Base-by-base conservation (phyloP, 2,113 vertebrate species). In the Pica pica region DNA sequence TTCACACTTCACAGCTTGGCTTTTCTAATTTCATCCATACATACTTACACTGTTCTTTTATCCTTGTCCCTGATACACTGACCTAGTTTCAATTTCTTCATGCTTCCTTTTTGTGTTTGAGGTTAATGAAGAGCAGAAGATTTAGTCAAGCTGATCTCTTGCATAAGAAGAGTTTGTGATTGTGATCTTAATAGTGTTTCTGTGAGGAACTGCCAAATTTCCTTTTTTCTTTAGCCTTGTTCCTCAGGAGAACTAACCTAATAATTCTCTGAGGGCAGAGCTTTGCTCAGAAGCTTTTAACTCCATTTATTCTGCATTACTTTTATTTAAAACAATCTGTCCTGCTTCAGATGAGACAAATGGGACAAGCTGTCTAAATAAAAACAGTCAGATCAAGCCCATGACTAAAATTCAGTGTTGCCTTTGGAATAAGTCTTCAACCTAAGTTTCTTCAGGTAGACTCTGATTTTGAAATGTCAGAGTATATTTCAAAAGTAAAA, bases 81-180 rank as follows among this genome's bases (percentile, higher is more conserved):
- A 97, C 94, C 95, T 89, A 94, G 63, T 97, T 96, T 96, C 50
- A 86, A 31, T 86, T 90, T 94, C 73, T 89, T 90, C 55, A 21
- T 75, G 68, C 68, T 94, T 96, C 69, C 73, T 86, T 93, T 95
- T 70, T 94, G 73, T 78, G 64, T 92, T 93, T 83, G 80, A 95
- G 94, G 86, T 97, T 96, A 96, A 94, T 94, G 91, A 96, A 95
- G 83, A 93, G 90, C 89, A 94, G 61, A 85, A 93, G 80, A 93
- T 90, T 93, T 87, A 95, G 56, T 64, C 89, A 92, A 81, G 73
- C 60, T 93, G 92, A 94, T 90, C 55, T 90, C 83, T 96, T 93
- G 75, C 89, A 92, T 90, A 95, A 92, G 90, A 94, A 90, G 87
- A 93, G 50, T 71, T 77, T 94, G 47, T 63, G 92, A 95, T 92